Evolutionary conservation across 1,140 invertebrate genomes (phyloP), one percentile per base, ranked within the genome.

Genomic region (Drosophila kohkoa): DNA sequence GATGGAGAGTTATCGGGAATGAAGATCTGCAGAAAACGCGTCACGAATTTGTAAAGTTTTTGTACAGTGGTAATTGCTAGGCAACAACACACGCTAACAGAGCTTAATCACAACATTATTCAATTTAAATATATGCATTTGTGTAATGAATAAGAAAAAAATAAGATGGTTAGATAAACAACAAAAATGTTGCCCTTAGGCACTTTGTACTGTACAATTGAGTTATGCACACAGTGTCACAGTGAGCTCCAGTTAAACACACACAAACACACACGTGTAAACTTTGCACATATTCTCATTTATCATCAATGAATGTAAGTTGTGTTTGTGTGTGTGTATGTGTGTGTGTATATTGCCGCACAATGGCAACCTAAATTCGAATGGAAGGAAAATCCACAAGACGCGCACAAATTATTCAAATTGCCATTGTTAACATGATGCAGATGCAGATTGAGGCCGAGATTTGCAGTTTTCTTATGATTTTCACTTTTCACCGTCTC

Each of bases 391-490:
- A 67, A 77, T 60, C 63, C 65, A 74, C 66, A 63, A 57, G 64
- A 74, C 82, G 67, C 65, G 77, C 76, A 82, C 68, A 81, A 86
- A 89, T 89, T 89, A 89, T 89, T 81, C 86, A 89, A 89, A 89
- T 89, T 89, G 78, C 85, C 81, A 89, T 89, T 89, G 85, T 89
- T 78, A 69, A 65, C 58, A 60, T 48, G 66, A 7, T 60, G 68
- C 38, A 67, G 78, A 11, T 60, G 68, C 38, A 67, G 78, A 57
- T 65, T 45, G 46, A 45, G 72, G 51, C 72, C 41, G 51, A 75
- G 62, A 46, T 70, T 83, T 20, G 51, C 45, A 64, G 58, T 72
- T 78, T 82, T 77, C 77, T 71, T 79, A 74, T 74, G 73, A 88
- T 83, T 88, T 88, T 89, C 83, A 88, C 83, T 88, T 87, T 74